Percentiles rank a stretch among this genome's conserved stretches.
Conservation (phyloP, 1,140 invertebrate species). For the Argopecten irradians region DNA sequence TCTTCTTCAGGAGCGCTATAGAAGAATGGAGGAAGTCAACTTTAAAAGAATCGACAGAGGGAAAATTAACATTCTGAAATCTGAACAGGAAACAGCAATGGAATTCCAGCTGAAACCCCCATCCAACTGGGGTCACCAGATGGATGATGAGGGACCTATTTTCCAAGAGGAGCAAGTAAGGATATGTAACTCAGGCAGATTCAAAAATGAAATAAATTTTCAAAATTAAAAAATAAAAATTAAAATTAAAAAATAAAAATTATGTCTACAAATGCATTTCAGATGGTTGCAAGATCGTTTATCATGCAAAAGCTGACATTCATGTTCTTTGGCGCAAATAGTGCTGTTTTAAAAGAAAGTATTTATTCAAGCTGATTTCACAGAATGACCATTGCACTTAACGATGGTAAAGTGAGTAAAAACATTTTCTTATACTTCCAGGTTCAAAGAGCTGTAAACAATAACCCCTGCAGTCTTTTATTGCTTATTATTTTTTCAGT, state of each 20-base stretch:
- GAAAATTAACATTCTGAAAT: background rate
- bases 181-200: too few relatives aligned
- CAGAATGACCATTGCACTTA: too few relatives aligned
- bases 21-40: background rate
- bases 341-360: too few relatives aligned
- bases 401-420: too few relatives aligned
- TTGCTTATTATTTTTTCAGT: too few relatives aligned
- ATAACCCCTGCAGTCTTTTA: too few relatives aligned
- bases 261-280: background rate
- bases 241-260: background rate
- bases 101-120: background rate
- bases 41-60: background rate
- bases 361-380: too few relatives aligned
- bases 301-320: too few relatives aligned
- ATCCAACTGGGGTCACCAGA: background rate
- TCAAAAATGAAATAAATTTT: background rate
- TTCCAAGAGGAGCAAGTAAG: background rate
- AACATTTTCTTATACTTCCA: too few relatives aligned
- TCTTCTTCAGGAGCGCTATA: background rate
- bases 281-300: too few relatives aligned
- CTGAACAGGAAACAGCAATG: background rate
- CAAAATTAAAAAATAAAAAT: background rate
- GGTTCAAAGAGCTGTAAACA: too few relatives aligned
- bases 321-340: too few relatives aligned
- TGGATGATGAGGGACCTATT: background rate